Base-by-base conservation (phyloP, 1,140 invertebrate species). In the Muscidifurax raptorellus region DNA sequence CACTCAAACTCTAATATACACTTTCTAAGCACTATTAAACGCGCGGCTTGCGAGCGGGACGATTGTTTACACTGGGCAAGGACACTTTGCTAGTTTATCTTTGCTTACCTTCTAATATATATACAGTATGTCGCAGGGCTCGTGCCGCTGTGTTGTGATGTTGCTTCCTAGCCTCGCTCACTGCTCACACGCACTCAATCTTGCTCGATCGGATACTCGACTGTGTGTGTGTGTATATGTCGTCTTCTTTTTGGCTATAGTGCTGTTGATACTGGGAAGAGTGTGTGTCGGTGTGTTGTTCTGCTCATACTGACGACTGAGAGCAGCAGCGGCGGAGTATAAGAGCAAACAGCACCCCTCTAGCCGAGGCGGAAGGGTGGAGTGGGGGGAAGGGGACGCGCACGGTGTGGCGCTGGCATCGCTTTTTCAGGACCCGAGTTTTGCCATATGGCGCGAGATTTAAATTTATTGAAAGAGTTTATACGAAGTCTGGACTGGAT, bases 31-130 rank as follows among this genome's bases (percentile, higher is more conserved):
- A 7, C 25, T 74, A n/a, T n/a, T n/a, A n/a, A 1, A 64, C 2
- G 36, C 47, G 12, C 3, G 66, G 22, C 44, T 72, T 28, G 67
- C n/a, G n/a, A n/a, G n/a, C n/a, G 10, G 7, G 40, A 36, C 1
- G n/a, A 52, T 78, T 84, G 82, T 84, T 84, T 84, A 84, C 82
- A 78, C 15, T 7, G 44, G n/a, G 30, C 77, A 84, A 80, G 83
- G 83, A 75, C 77, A 80, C 78, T 75, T 84, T 47, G 47, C 47
- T 36, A 74, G 59, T 5, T n/a, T 84, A 75, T 75, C 76, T 84
- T 84, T 78, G 69, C 36, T 72, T 40, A 80, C 64, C n/a, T 69
- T 28, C 78, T 67, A n/a, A n/a, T n/a, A 74, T 59, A 59, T 22
- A 59, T 59, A 59, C 52, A n/a, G 22, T 40, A 40, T n/a, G n/a